Evolutionary conservation across 2,797 vertebrate species (phyloP), one percentile per base, ranked within the genome.

Genomic region (Spinus olivaceus): DNA sequence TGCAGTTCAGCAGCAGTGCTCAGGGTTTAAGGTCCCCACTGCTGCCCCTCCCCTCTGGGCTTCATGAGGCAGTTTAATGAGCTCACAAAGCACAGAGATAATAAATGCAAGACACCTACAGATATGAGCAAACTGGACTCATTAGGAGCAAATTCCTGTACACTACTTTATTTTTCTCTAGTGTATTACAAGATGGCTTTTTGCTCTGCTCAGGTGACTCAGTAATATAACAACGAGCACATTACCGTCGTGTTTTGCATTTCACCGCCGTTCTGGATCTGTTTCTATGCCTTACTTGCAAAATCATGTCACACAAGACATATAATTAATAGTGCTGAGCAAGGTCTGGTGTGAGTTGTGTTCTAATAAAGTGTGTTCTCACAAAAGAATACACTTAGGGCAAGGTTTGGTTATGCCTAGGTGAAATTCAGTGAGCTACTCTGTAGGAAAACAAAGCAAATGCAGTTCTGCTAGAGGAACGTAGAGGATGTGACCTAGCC

Each of bases 211-310:
- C 5, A 13, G 37, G 14, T 69, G 44, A 19, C 25, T 72, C 35
- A 64, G 49, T 28, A 32, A 51, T 54, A 14, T 4, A 67, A 46
- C 2, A 19, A 8, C 4, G n/a, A 70, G 21, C 14, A 9, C 12
- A 12, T 56, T 46, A 32, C 27, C 41, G 5, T 28, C 0, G 0
- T 32, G 33, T 22, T 66, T 49, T 80, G 32, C 21, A 5, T 82
- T 88, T 91, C 33, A 30, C 24, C 0, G 0, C 24, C 18, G 10
- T 64, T 83, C 50, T 0, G 0, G 59, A 5, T 24, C 33, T 61
- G 23, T 27, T 35, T 27, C 28, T 46, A 1, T 18, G 37, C 18
- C 8, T 4, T 14, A n/a, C 39, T 65, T 65, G 16, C 6, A 80
- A 19, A 76, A 28, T 51, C 21, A 4, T 19, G 18, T 70, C 42